A percentile compares a stretch with the other conserved stretches of the same genome.
These are phyloP conservation scores for Gambelia wislizenii DNA, from an alignment of 2,797 vertebrate genomes.

Conservation along the genomic window DNA sequence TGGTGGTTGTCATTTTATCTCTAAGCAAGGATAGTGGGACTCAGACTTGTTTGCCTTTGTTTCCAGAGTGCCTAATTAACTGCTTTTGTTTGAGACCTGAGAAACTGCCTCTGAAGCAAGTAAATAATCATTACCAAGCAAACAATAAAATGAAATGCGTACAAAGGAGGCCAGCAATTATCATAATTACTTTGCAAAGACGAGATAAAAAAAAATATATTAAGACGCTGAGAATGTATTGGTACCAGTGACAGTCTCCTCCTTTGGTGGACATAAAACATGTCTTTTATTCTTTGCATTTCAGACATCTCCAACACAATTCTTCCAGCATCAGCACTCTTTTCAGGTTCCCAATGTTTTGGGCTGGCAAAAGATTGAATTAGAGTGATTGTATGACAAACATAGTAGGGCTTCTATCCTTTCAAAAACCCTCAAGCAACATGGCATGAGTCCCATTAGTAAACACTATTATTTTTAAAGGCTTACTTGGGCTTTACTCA, in stretches of 20 bases:
- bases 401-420: not conserved
- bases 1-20: not conserved
- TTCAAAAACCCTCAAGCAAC: not conserved
- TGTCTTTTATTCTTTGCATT: constrained; percentile 49
- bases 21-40: not conserved
- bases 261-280: constrained; percentile 45
- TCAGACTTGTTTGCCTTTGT: constrained; percentile 26
- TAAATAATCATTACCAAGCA: constrained; percentile 2
- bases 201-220: constrained; percentile 33
- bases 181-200: constrained; percentile 17
- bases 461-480: not conserved
- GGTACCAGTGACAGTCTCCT: constrained; percentile 16
- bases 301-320: constrained; percentile 33
- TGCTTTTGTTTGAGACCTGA: constrained; percentile 29
- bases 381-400: not conserved
- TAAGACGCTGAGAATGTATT: constrained; percentile 5
- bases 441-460: not conserved
- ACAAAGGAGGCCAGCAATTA: constrained; percentile 7
- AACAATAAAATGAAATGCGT: constrained; percentile 23
- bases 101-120: not conserved
- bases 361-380: not conserved
- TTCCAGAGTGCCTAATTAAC: not conserved
- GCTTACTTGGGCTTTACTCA: no score
- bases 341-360: constrained; percentile 10
- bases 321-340: not conserved